phyloP scores from a whole-genome alignment of 2,113 vertebrate genomes.

The Octodon degus region DNA sequence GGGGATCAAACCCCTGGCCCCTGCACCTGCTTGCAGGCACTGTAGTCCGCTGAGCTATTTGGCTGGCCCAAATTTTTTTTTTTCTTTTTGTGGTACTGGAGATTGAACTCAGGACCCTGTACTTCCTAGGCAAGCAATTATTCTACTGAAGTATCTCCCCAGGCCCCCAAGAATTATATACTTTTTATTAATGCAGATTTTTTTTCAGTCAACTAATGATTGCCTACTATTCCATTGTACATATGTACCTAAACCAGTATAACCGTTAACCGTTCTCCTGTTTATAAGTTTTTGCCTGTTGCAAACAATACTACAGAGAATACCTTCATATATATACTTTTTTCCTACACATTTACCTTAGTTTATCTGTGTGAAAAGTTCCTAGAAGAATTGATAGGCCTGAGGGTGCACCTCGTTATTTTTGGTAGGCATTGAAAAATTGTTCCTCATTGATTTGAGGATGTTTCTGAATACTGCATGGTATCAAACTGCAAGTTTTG shows the following conservation, averaged over 20 bases:
- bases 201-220: conserved; percentile 40
- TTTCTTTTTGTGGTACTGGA: too few species aligned
- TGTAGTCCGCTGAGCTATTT: too few species aligned
- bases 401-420: background rate
- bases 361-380: background rate
- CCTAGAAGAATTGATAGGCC: background rate
- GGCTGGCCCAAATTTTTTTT: too few species aligned
- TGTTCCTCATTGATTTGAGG: background rate
- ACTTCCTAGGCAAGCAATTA: too few species aligned
- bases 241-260: background rate
- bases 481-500: background rate
- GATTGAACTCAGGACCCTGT: too few species aligned
- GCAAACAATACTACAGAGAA: background rate
- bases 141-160: too few species aligned
- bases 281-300: background rate
- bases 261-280: background rate
- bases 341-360: background rate
- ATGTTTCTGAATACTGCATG: background rate
- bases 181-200: conserved; percentile 45
- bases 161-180: too few species aligned
- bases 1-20: too few species aligned
- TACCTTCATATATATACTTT: background rate
- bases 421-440: background rate
- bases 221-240: background rate
- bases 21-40: too few species aligned